These are phyloP conservation scores for Darevskia nairensis DNA, from an alignment of 2,797 vertebrate species.

Conservation along the genomic window DNA sequence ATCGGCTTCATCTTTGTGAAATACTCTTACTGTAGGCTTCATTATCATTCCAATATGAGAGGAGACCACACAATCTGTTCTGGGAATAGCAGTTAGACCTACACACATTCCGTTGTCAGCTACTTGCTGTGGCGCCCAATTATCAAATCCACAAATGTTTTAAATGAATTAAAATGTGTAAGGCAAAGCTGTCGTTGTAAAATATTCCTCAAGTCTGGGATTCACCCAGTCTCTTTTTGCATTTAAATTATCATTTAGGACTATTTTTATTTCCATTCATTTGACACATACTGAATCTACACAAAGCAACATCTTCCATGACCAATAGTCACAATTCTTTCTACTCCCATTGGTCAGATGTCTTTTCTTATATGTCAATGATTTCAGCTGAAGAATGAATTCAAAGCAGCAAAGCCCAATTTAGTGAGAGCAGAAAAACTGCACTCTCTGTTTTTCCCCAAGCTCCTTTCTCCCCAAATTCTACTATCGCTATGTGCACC, in stretches of 20 bases:
- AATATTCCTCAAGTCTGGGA: background rate
- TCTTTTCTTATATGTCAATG: background rate
- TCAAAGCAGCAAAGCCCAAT: background rate
- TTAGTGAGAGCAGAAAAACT: background rate
- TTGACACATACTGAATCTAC: background rate
- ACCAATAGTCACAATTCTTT: background rate
- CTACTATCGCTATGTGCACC: background rate
- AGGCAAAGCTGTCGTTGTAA: background rate
- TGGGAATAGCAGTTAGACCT: background rate
- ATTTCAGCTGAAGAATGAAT: background rate
- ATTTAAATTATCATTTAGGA: background rate
- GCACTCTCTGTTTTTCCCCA: background rate
- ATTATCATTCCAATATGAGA: background rate
- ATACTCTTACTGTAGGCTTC: background rate
- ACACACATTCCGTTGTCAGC: background rate
- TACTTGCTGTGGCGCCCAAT: background rate
- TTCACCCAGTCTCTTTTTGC: background rate
- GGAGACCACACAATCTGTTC: conserved; percentile 3
- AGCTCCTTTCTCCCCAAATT: background rate
- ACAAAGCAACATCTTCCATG: background rate
- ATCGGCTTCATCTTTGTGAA: conserved; percentile 7
- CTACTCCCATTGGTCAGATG: background rate
- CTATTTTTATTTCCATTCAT: background rate
- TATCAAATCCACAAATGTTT: background rate
- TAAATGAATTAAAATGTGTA: background rate